Evolutionary conservation across 1,140 invertebrate species (phyloP), one percentile per base, ranked within the genome.

Genomic region (Rhyacophila brunnea): DNA sequence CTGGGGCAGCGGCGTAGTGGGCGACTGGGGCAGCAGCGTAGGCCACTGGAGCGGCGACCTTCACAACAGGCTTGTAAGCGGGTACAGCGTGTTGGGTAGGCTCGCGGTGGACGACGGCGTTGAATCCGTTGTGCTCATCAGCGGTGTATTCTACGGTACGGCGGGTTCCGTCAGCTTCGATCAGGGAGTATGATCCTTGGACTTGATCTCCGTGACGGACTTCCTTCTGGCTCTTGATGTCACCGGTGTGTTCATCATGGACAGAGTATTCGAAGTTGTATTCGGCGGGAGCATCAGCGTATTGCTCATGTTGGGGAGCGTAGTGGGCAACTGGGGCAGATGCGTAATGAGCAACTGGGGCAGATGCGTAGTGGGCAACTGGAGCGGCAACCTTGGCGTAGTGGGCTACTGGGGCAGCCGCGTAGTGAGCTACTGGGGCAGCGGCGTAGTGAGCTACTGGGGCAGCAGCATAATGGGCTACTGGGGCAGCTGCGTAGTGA

Each of bases 111-210:
- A 89, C 81, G 14, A 85, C 73, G 0, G 87, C 87, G 71, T 87
- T 83, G 71, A 88, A 87, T 65, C 87, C 87, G 65, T 81, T 85
- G 67, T 88, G 80, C 19, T 85, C 81, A 67, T 88, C 87, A 52
- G 87, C 85, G 28, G 84, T 86, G 74, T 90, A 90, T 32, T 87
- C 83, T 42, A 89, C 87, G 62, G 85, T 85, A 55, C 87, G 81
- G 66, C 82, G 77, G 63, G 82, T 86, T 38, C 87, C 87, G 68
- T 90, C 83, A 11, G 83, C 79, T 64, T 85, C 82, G 49, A 83
- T 71, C 15, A 85, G 70, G 36, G 79, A 81, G 71, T 85, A 85
- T 20, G 75, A 70, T 34, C 83, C 83, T 47, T 80, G 74, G 15
- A 86, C 84, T 28, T 78, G 72, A 58, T 83, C 80, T 19, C 83